Conservation (phyloP, 2,797 vertebrate genomes). For the Sebastes hubbsi region DNA sequence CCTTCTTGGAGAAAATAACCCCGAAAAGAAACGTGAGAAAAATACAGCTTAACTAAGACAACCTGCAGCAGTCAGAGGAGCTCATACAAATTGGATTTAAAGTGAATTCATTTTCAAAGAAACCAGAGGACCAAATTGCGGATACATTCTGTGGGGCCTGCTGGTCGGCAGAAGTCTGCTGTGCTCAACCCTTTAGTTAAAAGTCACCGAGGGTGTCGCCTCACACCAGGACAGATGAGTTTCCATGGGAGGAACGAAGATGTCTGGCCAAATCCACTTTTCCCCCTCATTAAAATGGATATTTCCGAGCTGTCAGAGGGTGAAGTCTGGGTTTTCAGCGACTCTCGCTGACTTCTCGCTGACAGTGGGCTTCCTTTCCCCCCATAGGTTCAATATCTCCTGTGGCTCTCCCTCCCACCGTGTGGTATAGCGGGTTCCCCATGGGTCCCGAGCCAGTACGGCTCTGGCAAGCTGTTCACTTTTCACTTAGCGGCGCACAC, state of each 20-base stretch:
- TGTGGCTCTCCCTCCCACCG: slow-evolving; percentile 43
- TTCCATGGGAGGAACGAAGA: slow-evolving; percentile 82
- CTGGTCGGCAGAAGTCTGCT: slow-evolving; percentile 55
- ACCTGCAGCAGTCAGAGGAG: slow-evolving; percentile 5
- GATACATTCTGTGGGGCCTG: slow-evolving; percentile 50
- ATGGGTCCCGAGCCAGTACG: slow-evolving; percentile 54
- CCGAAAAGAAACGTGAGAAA: background rate
- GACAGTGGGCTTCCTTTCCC: slow-evolving; percentile 75
- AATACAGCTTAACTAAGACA: background rate
- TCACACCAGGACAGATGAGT: slow-evolving; percentile 78
- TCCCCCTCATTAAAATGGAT: slow-evolving; percentile 83
- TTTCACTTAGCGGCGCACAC: slow-evolving; percentile 76
- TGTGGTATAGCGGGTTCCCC: slow-evolving; percentile 69
- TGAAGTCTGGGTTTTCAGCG: slow-evolving; percentile 83
- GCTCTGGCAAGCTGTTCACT: slow-evolving; percentile 70
- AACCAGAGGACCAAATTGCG: slow-evolving; percentile 43
- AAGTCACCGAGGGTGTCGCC: slow-evolving; percentile 80
- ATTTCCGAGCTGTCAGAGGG: slow-evolving; percentile 85
- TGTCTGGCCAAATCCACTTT: slow-evolving; percentile 86
- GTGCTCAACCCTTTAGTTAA: slow-evolving; percentile 57
- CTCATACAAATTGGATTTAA: slow-evolving; percentile 19
- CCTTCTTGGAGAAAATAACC: background rate
- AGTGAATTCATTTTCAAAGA: slow-evolving; percentile 42
- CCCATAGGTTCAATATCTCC: slow-evolving; percentile 71
- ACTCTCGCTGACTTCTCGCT: slow-evolving; percentile 70